A percentile compares a stretch with the other conserved stretches of the same genome.
Evolutionary conservation across 2,797 vertebrate species (phyloP).

Genomic region (Sebastes oblongus): DNA sequence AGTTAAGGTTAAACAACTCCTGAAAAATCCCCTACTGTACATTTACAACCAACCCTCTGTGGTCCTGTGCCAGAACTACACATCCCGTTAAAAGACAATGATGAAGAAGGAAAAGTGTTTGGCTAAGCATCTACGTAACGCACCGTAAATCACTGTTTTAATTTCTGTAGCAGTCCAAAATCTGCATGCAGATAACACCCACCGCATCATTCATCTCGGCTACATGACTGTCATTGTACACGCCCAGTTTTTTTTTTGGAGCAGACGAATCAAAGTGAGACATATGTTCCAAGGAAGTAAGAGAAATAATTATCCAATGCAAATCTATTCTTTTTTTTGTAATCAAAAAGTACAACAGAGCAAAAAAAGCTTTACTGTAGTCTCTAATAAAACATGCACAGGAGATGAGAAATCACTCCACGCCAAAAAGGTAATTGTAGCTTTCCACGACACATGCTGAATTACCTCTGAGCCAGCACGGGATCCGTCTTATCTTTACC

Average conservation of each 20-base stretch:
- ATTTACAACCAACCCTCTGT: conserved; percentile 21
- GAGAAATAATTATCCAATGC: background rate
- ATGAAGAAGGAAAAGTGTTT: conserved; percentile 32
- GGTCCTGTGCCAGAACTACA: conserved; percentile 23
- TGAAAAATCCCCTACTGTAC: conserved; percentile 22
- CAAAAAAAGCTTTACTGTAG: conserved; percentile 9
- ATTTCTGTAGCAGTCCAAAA: conserved; percentile 49
- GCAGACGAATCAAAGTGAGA: conserved; percentile 53
- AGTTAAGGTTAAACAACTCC: conserved; percentile 65
- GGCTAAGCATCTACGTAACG: conserved; percentile 24
- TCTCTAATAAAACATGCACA: conserved; percentile 31
- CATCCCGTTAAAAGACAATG: conserved; percentile 20
- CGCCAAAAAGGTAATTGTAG: conserved; percentile 58
- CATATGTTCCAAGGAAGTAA: conserved; percentile 37
- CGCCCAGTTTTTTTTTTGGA: conserved; percentile 68
- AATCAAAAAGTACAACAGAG: conserved; percentile 26
- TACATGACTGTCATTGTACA: conserved; percentile 67
- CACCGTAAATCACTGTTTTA: background rate
- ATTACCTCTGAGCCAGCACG: conserved; percentile 71
- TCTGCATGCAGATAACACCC: conserved; percentile 62
- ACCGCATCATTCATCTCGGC: conserved; percentile 46
- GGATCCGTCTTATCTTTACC: conserved; percentile 77
- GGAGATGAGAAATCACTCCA: conserved; percentile 59
- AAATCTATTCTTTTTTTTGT: background rate
- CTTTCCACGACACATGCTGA: conserved; percentile 68